Percentiles rank a stretch among this genome's conserved stretches.
These are phyloP conservation scores for Danio aesculapii DNA, from an alignment of 2,797 vertebrate genomes.

Conservation along the genomic window DNA sequence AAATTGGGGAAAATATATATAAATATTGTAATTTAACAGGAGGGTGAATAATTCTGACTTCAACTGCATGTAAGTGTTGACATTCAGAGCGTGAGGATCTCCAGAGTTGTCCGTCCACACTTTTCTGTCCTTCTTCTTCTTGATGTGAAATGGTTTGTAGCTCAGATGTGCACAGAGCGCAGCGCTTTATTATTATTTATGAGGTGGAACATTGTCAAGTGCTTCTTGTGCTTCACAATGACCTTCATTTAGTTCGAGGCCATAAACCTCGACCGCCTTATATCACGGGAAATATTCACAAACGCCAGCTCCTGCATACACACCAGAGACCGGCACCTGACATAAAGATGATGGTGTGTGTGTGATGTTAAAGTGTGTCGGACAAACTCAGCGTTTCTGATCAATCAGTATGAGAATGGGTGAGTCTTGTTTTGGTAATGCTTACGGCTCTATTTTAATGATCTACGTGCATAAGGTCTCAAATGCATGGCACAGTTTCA, in stretches of 20 bases:
- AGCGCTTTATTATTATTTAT: constrained; percentile 41
- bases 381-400: background rate
- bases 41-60: too few relatives aligned
- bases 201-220: constrained; percentile 41
- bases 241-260: constrained; percentile 45
- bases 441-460: too few relatives aligned
- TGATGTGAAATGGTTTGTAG: constrained; percentile 53
- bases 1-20: too few relatives aligned
- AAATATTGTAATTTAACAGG: too few relatives aligned
- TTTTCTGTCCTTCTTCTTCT: constrained; percentile 38
- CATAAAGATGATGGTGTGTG: background rate
- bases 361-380: background rate
- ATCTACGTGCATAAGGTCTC: too few relatives aligned
- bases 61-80: too few relatives aligned
- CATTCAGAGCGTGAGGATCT: background rate
- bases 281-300: constrained; percentile 10
- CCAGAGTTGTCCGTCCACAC: constrained; percentile 6
- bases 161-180: constrained; percentile 25
- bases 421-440: too few relatives aligned
- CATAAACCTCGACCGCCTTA: constrained; percentile 32
- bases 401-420: background rate
- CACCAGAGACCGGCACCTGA: constrained; percentile 3
- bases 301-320: constrained; percentile 26
- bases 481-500: too few relatives aligned
- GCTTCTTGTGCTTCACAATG: constrained; percentile 19